These are phyloP conservation scores for Notiomystis cincta DNA, from an alignment of 2,113 vertebrate genomes.

Conservation along the genomic window DNA sequence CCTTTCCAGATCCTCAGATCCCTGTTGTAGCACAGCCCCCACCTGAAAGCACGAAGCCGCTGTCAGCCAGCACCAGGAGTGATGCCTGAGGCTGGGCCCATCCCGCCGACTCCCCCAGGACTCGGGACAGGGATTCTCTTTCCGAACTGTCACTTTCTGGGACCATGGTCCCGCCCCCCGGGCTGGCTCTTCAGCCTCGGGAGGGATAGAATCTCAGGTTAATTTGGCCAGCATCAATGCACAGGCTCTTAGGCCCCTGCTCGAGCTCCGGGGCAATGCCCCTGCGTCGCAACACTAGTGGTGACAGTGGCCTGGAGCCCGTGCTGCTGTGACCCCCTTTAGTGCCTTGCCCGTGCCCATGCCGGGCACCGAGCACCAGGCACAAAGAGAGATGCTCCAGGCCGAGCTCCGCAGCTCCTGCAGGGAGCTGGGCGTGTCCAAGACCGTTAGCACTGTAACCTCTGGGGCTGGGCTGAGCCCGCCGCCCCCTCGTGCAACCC, in stretches of 20 bases:
- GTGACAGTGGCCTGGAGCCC: not conserved
- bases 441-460: conserved; percentile 53
- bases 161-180: not conserved
- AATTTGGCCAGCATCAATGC: not conserved
- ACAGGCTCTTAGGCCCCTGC: not conserved
- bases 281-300: not conserved
- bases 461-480: conserved; percentile 15
- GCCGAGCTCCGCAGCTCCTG: fast-evolving
- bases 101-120: not conserved
- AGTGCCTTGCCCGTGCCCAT: not conserved
- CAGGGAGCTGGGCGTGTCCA: fast-evolving
- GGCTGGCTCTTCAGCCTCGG: not conserved
- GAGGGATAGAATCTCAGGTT: conserved; percentile 53
- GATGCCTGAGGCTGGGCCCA: not conserved
- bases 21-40: not conserved
- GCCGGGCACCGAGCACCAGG: not conserved
- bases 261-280: not conserved
- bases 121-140: not conserved
- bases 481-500: not conserved
- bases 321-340: not conserved
- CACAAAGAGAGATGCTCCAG: not conserved
- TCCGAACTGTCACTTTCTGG: not conserved
- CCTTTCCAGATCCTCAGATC: not conserved
- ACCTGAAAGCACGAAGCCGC: not conserved
- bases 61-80: not conserved